Evolutionary conservation across 1,140 invertebrate species (phyloP), one percentile per base, ranked within the genome.

Genomic region (Polypedilum pembai): DNA sequence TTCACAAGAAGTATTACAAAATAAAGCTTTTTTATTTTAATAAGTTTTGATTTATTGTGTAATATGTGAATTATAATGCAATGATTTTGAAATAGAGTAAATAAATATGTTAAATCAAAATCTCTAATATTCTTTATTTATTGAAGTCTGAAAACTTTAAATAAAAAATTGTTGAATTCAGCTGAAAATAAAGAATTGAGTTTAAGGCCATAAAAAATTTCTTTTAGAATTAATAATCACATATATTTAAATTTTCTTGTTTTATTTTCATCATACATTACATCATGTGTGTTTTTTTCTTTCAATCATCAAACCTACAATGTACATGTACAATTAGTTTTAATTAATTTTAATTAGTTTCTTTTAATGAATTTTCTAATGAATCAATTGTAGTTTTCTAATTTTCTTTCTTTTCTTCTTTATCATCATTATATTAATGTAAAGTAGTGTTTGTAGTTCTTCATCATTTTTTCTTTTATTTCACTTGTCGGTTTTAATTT

Each of bases 221-320:
- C 45, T 56, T 56, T 56, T 56, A 56, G 45, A 56, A 56, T 56
- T 56, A 56, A 56, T 56, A 56, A 56, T 56, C 45, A 56, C 45
- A 56, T 56, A 56, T 56, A 56, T 56, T 56, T 56, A 56, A 56
- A 56, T 56, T 56, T 56, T 56, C 45, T 56, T 56, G 45, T 56
- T 56, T 56, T 56, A 56, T 56, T 56, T 56, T 56, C 45, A 56
- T 56, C 45, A 56, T 56, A 56, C 45, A 56, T 56, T 56, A 56
- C 45, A 56, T 33, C 24, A 33, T 33, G 24, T 33, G 24, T 56
- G 45, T 56, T 56, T 56, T 45, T 45, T 45, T 56, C n/a, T 56
- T n/a, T 56, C 45, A 56, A 56, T 56, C 45, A 12, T 56, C 45
- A 56, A 56, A n/a, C 45, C 45, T 56, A 56, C 45, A n/a, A 56